Conservation (phyloP, 2,888 invertebrate species). For the Osmoderma eremita region DNA sequence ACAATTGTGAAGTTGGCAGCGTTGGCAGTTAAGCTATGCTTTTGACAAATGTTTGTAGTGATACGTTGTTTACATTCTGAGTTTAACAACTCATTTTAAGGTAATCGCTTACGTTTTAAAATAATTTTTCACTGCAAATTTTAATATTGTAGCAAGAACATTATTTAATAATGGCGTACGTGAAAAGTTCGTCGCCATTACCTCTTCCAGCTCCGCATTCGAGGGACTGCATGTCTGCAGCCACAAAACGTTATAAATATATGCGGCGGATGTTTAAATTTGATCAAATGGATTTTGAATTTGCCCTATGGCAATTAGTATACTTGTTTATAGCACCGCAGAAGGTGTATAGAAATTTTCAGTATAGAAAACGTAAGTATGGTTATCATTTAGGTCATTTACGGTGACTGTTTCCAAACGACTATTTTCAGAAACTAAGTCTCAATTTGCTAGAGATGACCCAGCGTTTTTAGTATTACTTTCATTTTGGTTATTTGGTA, state of each 20-base stretch:
- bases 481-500: constrained; percentile 83
- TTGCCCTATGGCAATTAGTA: constrained; percentile 99
- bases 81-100: no score
- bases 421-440: constrained; percentile 86
- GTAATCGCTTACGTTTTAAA: no score
- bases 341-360: constrained; percentile 96
- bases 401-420: not conserved
- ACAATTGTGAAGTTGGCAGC: no score
- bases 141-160: no score
- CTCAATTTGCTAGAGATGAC: constrained; percentile 98
- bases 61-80: no score
- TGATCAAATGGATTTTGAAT: constrained; percentile 99
- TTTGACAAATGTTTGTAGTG: no score
- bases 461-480: constrained; percentile 97
- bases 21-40: no score
- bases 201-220: constrained; percentile 77
- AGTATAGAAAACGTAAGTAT: constrained; percentile 93
- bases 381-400: constrained; percentile 28
- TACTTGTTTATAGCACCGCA: constrained; percentile 94
- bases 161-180: constrained; percentile 58
- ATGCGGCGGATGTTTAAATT: constrained; percentile 86
- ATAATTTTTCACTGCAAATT: no score
- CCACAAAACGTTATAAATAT: constrained; percentile 89
- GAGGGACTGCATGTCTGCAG: constrained; percentile 81
- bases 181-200: constrained; percentile 72